Base-by-base conservation (phyloP, 2,797 vertebrate genomes). In the Paratrypauchen microcephalus region DNA sequence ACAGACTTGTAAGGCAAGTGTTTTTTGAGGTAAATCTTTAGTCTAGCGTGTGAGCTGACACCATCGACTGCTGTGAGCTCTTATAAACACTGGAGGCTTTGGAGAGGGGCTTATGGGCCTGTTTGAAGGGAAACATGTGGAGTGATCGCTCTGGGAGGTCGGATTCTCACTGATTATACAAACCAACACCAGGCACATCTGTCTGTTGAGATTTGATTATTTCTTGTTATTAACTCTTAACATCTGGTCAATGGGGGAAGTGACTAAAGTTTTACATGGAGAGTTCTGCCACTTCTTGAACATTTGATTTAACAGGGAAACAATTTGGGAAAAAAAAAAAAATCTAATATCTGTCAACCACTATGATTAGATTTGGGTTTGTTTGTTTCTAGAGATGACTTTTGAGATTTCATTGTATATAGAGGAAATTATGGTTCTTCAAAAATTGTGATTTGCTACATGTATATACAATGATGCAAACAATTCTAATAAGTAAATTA, bases 101-200 rank as follows among this genome's bases (percentile, higher is more conserved):
- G 70, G 72, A 6, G 9, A 50, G 9, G 36, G 4, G 50, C n/a
- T 56, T 71, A 79, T 68, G 73, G 61, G 66, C 72, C 71, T 81
- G 77, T 77, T 52, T 79, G 70, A 80, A 19, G 69, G 72, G 65
- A 73, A 63, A 19, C 79, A 69, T 73, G 70, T 70, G 70, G 66
- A 57, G 39, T 76, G 70, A 81, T 83, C 79, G 75, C 65, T 61
- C 75, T 88, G 86, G 84, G 87, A 82, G 87, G 86, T 88, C 84
- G 74, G 55, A 69, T 73, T 18, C 66, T 32, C 36, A 66, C 15
- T 55, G 76, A 87, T 74, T 64, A 81, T 71, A 77, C 71, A 18
- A 70, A 73, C 68, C 71, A 65, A 69, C 69, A 78, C 56, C 60
- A 18, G 13, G 48, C 16, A 65, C 15, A 75, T 65, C 4, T 55